These are phyloP conservation scores for Pteropus rufus DNA, from an alignment of 2,797 vertebrate species.

Conservation along the genomic window DNA sequence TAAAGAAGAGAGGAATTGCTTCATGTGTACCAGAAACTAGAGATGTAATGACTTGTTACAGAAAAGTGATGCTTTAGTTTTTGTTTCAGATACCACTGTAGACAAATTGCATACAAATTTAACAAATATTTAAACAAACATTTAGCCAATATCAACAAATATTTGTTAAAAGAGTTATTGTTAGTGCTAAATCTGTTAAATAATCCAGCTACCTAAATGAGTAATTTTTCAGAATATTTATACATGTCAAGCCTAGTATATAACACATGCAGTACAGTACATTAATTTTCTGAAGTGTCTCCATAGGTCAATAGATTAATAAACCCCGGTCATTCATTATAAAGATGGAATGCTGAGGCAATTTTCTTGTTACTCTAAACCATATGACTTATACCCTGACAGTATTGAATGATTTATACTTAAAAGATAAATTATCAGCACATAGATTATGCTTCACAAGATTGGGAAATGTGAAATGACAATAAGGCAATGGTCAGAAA, in stretches of 20 bases:
- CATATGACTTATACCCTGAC: slow-evolving; percentile 14
- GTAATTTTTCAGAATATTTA: slow-evolving; percentile 55
- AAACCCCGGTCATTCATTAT: slow-evolving; percentile 16
- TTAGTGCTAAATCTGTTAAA: slow-evolving; percentile 35
- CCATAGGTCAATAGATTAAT: slow-evolving; percentile 58
- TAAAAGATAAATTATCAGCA: slow-evolving; percentile 47
- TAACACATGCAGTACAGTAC: slow-evolving; percentile 32
- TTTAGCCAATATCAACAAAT: slow-evolving; percentile 14
- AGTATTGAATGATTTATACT: neutral
- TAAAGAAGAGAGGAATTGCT: neutral
- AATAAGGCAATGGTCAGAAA: slow-evolving; percentile 2
- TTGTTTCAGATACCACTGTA: neutral
- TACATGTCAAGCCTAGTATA: slow-evolving; percentile 4
- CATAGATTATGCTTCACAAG: neutral
- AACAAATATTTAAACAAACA: neutral
- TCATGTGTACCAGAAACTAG: slow-evolving; percentile 38
- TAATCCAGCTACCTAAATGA: slow-evolving; percentile 29
- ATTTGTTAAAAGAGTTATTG: slow-evolving; percentile 32
- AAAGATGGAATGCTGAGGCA: slow-evolving; percentile 40
- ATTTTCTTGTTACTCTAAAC: slow-evolving; percentile 30
- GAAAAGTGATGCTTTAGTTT: slow-evolving; percentile 34
- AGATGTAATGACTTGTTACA: neutral
- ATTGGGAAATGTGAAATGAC: slow-evolving; percentile 26
- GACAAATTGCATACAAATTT: neutral
- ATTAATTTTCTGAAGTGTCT: slow-evolving; percentile 60